Conservation (phyloP, 1,140 invertebrate species). For the Ridgeia piscesae region DNA sequence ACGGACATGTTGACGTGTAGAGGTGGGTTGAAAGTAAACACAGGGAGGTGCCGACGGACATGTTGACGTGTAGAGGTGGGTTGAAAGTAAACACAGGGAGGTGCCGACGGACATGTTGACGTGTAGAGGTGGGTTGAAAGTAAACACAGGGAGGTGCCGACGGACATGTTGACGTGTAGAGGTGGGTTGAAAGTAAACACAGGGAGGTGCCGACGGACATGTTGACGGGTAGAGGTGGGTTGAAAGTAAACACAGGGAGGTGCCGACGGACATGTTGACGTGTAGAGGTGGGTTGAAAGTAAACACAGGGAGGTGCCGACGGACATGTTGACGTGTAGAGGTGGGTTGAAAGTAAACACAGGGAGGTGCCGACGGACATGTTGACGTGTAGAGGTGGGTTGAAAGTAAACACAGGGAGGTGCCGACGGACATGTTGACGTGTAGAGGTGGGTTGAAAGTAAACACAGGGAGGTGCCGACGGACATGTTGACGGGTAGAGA, state of each 20-base stretch:
- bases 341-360: not conserved
- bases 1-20: not conserved
- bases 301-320: not conserved
- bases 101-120: not conserved
- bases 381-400: not conserved
- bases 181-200: not conserved
- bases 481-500: not conserved
- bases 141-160: not conserved
- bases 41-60: not conserved
- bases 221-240: not conserved
- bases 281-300: not conserved
- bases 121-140: not conserved
- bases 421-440: not conserved
- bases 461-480: not conserved
- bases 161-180: not conserved
- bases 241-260: not conserved
- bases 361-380: not conserved
- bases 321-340: not conserved
- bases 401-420: not conserved
- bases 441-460: not conserved
- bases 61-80: not conserved
- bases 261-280: not conserved
- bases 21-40: not conserved
- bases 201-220: not conserved
- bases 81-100: not conserved